These are phyloP conservation scores for Buteo buteo DNA, from an alignment of 2,113 vertebrate genomes.

Conservation along the genomic window DNA sequence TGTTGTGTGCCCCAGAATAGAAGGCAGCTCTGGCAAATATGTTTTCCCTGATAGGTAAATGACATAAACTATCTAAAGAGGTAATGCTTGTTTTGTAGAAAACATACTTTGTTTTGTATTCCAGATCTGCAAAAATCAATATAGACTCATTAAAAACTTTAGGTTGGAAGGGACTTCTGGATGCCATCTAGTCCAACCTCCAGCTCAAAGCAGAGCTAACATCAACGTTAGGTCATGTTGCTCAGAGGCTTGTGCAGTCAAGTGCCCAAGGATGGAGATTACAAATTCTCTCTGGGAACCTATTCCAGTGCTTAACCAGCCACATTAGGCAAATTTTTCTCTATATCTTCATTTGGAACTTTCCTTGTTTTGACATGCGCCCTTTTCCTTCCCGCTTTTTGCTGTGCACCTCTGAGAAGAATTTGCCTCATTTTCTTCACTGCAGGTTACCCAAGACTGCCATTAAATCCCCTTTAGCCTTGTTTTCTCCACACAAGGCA, in stretches of 20 bases:
- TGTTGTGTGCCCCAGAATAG: not conserved
- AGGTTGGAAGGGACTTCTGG: not conserved
- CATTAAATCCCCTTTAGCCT: too few species aligned
- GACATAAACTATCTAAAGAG: not conserved
- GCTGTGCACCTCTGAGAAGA: not conserved
- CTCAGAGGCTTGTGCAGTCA: not conserved
- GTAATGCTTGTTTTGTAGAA: not conserved
- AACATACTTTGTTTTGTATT: not conserved
- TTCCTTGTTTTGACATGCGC: not conserved
- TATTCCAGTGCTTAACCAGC: not conserved
- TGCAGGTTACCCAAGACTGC: accelerated
- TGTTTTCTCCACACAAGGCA: not conserved
- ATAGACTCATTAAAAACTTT: not conserved
- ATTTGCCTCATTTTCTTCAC: not conserved
- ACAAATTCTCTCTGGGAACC: not conserved
- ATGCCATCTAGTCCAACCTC: not conserved
- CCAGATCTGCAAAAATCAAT: not conserved
- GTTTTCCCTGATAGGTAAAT: not conserved
- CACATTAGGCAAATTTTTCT: too few species aligned
- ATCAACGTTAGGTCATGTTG: too few species aligned
- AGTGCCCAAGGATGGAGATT: too few species aligned
- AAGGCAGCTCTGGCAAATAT: not conserved
- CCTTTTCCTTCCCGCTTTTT: not conserved
- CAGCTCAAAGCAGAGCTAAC: not conserved
- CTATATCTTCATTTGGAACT: not conserved